These are phyloP conservation scores for Eudyptes chrysolophus DNA, from an alignment of 2,113 vertebrate species.

Conservation along the genomic window DNA sequence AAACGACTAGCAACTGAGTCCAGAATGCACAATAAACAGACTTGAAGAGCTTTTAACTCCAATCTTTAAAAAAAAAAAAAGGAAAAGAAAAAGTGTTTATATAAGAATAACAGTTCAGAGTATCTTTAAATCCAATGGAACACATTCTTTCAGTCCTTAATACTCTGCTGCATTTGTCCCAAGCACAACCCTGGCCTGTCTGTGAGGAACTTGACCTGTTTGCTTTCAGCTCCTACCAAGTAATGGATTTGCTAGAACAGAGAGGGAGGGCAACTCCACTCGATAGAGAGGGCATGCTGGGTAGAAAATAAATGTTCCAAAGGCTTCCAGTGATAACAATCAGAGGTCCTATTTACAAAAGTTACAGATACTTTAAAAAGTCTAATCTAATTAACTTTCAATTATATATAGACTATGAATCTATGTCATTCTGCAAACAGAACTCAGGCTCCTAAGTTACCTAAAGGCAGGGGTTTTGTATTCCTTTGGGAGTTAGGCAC, in stretches of 20 bases:
- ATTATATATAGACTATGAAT: background rate
- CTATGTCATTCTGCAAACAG: background rate
- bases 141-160: background rate
- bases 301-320: background rate
- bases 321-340: background rate
- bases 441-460: background rate
- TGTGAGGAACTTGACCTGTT: background rate
- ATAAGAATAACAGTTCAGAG: background rate
- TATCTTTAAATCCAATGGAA: background rate
- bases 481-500: background rate
- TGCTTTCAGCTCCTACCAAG: background rate
- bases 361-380: background rate
- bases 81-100: background rate
- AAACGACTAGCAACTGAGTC: background rate
- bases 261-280: background rate
- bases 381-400: background rate
- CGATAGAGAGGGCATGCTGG: background rate
- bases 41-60: background rate
- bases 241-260: background rate
- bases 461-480: background rate
- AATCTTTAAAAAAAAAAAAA: background rate
- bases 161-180: background rate
- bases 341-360: background rate
- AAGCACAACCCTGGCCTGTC: background rate
- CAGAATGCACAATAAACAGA: slow-evolving; percentile 18